Base-by-base conservation (phyloP, 2,113 vertebrate species). In the Ictidomys tridecemlineatus region DNA sequence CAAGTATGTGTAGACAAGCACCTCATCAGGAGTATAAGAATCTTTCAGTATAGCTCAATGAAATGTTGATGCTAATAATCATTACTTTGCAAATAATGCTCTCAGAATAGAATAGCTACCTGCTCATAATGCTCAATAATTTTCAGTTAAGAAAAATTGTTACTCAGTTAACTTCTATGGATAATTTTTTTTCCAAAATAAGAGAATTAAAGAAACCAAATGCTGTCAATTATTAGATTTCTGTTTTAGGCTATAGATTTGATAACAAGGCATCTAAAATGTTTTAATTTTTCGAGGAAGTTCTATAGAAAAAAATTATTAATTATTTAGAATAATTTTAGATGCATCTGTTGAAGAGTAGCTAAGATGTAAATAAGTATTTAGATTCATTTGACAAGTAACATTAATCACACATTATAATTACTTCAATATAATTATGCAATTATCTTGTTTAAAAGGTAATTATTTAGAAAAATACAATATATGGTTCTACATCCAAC, bases 281-380 rank as follows among this genome's bases (percentile, higher is more conserved):
- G 20, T 87, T 63, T 84, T 88, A 51, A 84, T 51, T 95, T 96
- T 93, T 69, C 95, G 93, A 24, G 84, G 16, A 95, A 77, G 34
- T 79, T 32, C 42, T 69, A 0, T 39, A 88, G 30, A 42, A 82
- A 89, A 93, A 85, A 39, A 39, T 70, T 58, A 72, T 26, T 2
- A 87, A 2, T 65, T 48, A 78, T 30, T 77, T 89, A 45, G 39
- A 92, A 84, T 94, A 95, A 80, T n/a, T 84, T 97, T 85, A 87
- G 48, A 67, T 79, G 32, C 34, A 82, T 26, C 53, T 82, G 10
- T 45, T 67, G 17, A 89, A 90, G 6, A 32, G 3, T 53, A 89
- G 11, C 11, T 34, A 65, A 32, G 51, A 70, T 39, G n/a, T 63
- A 86, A 86, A 28, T 37, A 94, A 48, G 14, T 73, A 92, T 53